Conservation (phyloP, 2,888 invertebrate genomes). For the Scaptomyza reducta region DNA sequence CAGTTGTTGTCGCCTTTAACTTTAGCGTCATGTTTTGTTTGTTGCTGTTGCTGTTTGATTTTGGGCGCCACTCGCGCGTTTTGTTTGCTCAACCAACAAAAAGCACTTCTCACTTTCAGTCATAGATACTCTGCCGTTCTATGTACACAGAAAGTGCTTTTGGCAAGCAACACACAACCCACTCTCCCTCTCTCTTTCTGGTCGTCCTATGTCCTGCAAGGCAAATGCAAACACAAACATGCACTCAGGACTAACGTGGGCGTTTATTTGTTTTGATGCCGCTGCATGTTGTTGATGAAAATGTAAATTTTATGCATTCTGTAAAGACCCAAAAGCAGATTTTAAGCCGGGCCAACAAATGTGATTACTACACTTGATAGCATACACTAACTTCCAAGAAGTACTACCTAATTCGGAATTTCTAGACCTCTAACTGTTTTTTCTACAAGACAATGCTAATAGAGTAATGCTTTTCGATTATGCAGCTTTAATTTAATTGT, state of each 20-base stretch:
- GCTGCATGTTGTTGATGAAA: conserved; percentile 68
- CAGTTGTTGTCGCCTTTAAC: conserved; percentile 57
- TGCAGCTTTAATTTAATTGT: background rate
- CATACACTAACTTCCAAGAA: conserved; percentile 26
- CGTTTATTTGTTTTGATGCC: conserved; percentile 53
- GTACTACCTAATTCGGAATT: conserved; percentile 2
- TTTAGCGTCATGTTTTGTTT: conserved; percentile 46
- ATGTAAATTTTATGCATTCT: conserved; percentile 77
- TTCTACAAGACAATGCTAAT: background rate
- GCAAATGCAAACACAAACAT: conserved; percentile 38
- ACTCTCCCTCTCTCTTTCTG: background rate
- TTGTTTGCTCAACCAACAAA: conserved; percentile 71
- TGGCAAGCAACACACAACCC: conserved; percentile 6
- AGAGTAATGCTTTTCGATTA: background rate
- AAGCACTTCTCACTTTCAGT: conserved; percentile 72
- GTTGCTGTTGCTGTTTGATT: conserved; percentile 59
- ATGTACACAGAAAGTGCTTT: conserved; percentile 46
- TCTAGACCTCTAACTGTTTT: background rate
- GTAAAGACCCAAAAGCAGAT: conserved; percentile 37
- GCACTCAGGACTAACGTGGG: conserved; percentile 16
- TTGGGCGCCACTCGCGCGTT: conserved; percentile 64
- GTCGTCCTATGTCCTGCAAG: conserved; percentile 27
- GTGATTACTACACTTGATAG: conserved; percentile 41
- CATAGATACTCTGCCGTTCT: conserved; percentile 54
- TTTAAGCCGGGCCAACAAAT: conserved; percentile 29